Evolutionary conservation across 2,888 invertebrate species (phyloP).

Genomic region (Mellilla xanthometata): DNA sequence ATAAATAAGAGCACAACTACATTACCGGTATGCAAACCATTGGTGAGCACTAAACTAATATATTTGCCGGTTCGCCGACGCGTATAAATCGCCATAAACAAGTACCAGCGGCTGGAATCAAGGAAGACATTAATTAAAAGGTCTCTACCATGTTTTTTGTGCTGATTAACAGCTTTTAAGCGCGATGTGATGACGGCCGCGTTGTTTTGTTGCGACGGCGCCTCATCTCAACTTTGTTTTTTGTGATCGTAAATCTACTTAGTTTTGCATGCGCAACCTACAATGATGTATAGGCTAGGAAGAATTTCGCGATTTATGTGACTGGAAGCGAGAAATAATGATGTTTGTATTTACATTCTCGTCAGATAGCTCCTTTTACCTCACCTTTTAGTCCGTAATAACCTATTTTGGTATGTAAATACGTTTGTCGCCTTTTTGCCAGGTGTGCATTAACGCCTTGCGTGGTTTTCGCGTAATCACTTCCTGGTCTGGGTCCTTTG

Average conservation of each 20-base stretch:
- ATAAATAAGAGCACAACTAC: conserved; percentile 32
- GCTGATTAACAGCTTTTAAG: conserved; percentile 37
- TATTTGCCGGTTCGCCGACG: conserved; percentile 35
- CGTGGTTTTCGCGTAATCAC: conserved; percentile 4
- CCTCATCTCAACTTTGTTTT: conserved; percentile 29
- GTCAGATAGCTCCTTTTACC: conserved; percentile 20
- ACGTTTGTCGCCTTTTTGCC: conserved; percentile 9
- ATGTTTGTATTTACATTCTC: conserved; percentile 26
- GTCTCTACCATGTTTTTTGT: conserved; percentile 44
- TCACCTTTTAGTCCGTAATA: conserved; percentile 21
- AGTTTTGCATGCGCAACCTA: conserved; percentile 25
- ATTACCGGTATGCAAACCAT: conserved; percentile 32
- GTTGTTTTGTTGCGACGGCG: conserved; percentile 32
- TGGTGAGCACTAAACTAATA: conserved; percentile 30
- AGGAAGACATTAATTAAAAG: conserved; percentile 59
- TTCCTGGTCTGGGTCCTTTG: conserved; percentile 16
- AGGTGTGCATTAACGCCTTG: conserved; percentile 8
- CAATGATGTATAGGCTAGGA: conserved; percentile 29
- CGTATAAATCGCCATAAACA: conserved; percentile 49
- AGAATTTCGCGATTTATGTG: conserved; percentile 29
- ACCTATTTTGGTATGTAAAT: conserved; percentile 19
- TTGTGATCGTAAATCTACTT: conserved; percentile 30
- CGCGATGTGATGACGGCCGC: conserved; percentile 29
- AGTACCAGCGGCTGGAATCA: conserved; percentile 41
- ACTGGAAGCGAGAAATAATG: conserved; percentile 30